phyloP scores from a whole-genome alignment of 1,140 invertebrate genomes.

The Habropoda laboriosa region DNA sequence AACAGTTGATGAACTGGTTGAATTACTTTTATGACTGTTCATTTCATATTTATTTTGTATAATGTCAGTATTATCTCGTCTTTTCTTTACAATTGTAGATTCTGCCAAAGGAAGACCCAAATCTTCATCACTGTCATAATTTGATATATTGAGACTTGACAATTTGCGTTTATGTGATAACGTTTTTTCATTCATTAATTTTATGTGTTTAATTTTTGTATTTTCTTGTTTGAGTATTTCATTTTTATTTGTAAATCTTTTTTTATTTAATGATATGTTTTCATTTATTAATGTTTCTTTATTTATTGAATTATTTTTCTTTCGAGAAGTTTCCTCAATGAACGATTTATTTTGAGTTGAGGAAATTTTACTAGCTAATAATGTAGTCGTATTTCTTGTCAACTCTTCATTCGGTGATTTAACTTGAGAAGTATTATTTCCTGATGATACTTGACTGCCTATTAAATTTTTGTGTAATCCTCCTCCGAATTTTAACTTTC shows the following conservation, averaged over 20 bases:
- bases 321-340: background rate
- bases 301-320: background rate
- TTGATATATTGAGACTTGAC: background rate
- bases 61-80: background rate
- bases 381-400: background rate
- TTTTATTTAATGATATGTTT: background rate
- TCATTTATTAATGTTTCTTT: constrained; percentile 13
- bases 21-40: background rate
- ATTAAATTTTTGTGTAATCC: constrained; percentile 55
- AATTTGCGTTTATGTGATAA: constrained; percentile 36
- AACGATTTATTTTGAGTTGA: constrained; percentile 9
- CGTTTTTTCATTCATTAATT: background rate
- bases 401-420: constrained; percentile 8
- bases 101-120: constrained; percentile 27
- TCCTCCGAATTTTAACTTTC: constrained; percentile 43
- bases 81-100: constrained; percentile 36
- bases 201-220: constrained; percentile 2
- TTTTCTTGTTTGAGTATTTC: background rate
- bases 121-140: constrained; percentile 22
- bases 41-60: background rate
- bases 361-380: background rate
- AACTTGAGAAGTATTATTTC: background rate
- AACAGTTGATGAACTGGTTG: background rate
- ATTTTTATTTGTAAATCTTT: background rate
- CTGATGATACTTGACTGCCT: constrained; percentile 40